phyloP scores from a whole-genome alignment of 2,113 vertebrate genomes.

The Xiphophorus couchianus region DNA sequence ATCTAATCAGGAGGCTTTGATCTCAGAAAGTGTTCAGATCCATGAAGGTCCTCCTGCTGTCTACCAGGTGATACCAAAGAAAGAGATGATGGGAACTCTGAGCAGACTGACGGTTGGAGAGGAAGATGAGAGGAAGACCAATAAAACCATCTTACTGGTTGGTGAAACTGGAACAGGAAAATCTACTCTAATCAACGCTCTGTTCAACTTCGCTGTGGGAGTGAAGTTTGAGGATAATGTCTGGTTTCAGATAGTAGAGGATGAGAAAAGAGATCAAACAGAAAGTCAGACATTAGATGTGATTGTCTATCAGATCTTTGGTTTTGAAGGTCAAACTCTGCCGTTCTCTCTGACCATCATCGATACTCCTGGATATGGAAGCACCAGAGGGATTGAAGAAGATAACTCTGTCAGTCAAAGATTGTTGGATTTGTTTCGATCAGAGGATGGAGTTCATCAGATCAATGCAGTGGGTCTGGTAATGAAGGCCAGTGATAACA shows the following conservation, averaged over 20 bases:
- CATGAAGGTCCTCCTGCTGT: too few species aligned
- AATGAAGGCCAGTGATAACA: conserved; percentile 9
- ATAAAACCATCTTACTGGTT: conserved; percentile 31
- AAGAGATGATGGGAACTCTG: background rate
- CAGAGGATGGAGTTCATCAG: conserved; percentile 10
- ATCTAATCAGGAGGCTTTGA: background rate
- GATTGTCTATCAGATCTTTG: conserved; percentile 13
- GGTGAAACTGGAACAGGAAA: conserved; percentile 23
- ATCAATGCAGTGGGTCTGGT: conserved; percentile 43
- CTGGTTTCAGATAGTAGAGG: conserved; percentile 28
- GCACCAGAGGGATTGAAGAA: background rate
- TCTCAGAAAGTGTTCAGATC: background rate
- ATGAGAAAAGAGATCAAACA: background rate
- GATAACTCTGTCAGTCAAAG: background rate
- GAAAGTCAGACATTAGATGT: conserved; percentile 42
- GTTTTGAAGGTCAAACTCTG: background rate
- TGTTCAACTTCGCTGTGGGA: conserved; percentile 6
- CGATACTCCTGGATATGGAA: background rate
- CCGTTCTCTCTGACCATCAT: background rate
- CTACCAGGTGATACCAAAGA: background rate
- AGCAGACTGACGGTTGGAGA: conserved; percentile 11
- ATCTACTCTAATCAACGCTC: background rate
- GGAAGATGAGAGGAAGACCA: background rate
- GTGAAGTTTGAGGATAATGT: conserved; percentile 20
- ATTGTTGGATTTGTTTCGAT: background rate